Evolutionary conservation across 2,113 vertebrate species (phyloP), one percentile per base, ranked within the genome.

Genomic region (Actenoides hombroni): DNA sequence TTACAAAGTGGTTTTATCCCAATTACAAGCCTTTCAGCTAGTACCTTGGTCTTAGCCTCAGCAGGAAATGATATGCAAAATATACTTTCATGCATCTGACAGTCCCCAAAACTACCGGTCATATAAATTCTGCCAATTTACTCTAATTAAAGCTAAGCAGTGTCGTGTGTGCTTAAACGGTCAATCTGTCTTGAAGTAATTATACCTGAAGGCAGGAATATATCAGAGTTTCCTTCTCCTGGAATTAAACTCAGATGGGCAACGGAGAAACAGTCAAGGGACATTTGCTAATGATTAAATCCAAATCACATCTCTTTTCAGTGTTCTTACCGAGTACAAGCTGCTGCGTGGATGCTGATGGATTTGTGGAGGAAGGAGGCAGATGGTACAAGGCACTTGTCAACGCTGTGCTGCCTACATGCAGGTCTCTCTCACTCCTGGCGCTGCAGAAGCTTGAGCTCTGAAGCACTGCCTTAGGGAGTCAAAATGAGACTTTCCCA

Each of bases 101-200:
- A 96, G 77, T 96, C 88, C 92, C 94, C 95, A 74, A 97, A 97
- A 97, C 96, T 97, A 98, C 95, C 71, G 61, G 95, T 96, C 98
- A 97, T 97, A 97, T 96, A 97, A 97, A 97, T 95, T 97, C 95
- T 95, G 87, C 92, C 95, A 96, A 96, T 97, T 97, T 97, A 97
- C 93, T 95, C 97, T 97, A 97, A 97, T 98, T 98, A 98, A 97
- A 97, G 92, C 95, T 95, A 96, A 97, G 95, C 97, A 97, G 97
- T 98, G 98, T 98, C 96, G 86, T 96, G 95, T 98, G 97, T 97
- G 97, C 97, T 98, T 98, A 98, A 97, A 98, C 35, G 35, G 97
- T 98, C 98, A 97, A 97, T 98, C 98, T 97, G 95, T 98, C 98
- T 98, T 98, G 97, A 97, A 97, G 97, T 98, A 98, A 98, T 98